Base-by-base conservation (phyloP, 1,140 invertebrate genomes). In the Trachymyrmex septentrionalis region DNA sequence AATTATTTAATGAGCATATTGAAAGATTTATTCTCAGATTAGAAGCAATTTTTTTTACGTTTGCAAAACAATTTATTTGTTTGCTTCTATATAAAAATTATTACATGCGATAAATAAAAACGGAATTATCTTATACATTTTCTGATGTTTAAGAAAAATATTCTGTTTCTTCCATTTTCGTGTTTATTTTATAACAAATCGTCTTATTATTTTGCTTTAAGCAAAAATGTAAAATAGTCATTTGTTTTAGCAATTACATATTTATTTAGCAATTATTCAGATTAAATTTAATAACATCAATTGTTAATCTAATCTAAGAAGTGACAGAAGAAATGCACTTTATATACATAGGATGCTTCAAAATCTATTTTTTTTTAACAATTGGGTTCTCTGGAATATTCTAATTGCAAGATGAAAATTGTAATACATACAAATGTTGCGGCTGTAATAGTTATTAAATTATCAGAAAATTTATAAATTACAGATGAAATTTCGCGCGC, bases 261-360 rank as follows among this genome's bases (percentile, higher is more conserved):
- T 2, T 30, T 63, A 7, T 7, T 30, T 16, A 30, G 4, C 30
- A 16, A n/a, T 55, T 55, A 55, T 55, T 19, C 53, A 55, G 19
- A 63, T 30, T 63, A 14, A 63, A 63, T 63, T 63, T 63, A 63
- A 63, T 63, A 34, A 34, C 0, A 63, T 59, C 57, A 59, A 21
- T 59, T 24, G 3, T 59, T 14, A 48, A 34, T 34, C 34, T 7
- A 34, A 34, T 34, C 34, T 34, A 34, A 34, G 6, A 34, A 34
- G 6, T 34, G 6, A 34, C 34, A 34, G 34, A 30, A 34, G 34
- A 30, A 34, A 34, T 34, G 34, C 34, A 34, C 6, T 34, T 34
- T 34, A 34, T 34, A 34, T 34, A 34, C 34, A 34, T 34, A 34
- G 6, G 6, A 34, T 34, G 34, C 34, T 34, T 34, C 34, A 34